Evolutionary conservation across 1,140 invertebrate species (phyloP), one percentile per base, ranked within the genome.

Genomic region (Bicyclus anynana): DNA sequence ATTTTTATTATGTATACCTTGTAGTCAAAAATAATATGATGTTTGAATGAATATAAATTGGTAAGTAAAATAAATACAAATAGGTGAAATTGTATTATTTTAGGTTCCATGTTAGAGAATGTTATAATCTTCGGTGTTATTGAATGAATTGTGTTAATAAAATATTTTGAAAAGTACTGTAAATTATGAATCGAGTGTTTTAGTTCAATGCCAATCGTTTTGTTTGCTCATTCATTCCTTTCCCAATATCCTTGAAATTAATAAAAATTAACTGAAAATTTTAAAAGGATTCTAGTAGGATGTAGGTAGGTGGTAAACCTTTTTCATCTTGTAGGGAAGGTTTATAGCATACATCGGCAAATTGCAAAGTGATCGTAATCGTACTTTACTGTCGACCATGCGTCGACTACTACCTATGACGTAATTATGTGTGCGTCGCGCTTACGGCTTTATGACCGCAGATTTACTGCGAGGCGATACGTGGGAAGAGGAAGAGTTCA

Each of bases 141-240:
- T 90, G 85, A 89, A 89, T 87, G 87, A 90, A 90, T 90, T 90
- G 87, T 90, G 89, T 89, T 90, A 90, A 90, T 90, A 90, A 90
- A 90, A 89, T 87, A 89, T 90, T 89, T 89, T 89, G 70, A 88
- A 88, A 88, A 88, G 67, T 85, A 83, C 72, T 85, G 76, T 86
- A 84, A 84, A 84, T 84, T 84, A 80, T 87, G 68, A 74, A 79
- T 80, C 67, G 61, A 80, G 80, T 83, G 74, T 87, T 85, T 85
- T 67, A 75, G 71, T 84, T 78, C 23, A 69, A 52, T 57, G 68
- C 71, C 71, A 69, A 29, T 66, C 66, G 37, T 64, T 60, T 62
- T 54, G 35, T 54, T 61, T 53, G 47, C 42, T 54, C 17, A 53
- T 59, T 53, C 37, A 26, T 29, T 51, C 49, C 47, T 26, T 29